Conservation (phyloP, 2,888 invertebrate species). For the Calameuta pallipes region DNA sequence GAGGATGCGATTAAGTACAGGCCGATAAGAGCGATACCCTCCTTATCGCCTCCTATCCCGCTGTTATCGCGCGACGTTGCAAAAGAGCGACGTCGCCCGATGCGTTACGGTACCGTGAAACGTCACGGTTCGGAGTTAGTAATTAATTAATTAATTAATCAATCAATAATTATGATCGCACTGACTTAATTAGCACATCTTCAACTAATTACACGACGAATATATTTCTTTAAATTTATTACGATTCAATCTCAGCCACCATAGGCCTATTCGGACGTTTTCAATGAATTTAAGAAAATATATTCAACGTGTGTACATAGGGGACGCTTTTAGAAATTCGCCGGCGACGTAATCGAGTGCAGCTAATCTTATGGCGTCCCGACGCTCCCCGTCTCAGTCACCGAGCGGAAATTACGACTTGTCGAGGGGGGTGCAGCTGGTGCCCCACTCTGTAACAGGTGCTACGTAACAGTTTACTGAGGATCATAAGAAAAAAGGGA, state of each 20-base stretch:
- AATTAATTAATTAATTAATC: neutral
- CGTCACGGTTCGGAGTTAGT: neutral
- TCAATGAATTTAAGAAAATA: neutral
- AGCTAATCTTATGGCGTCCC: neutral
- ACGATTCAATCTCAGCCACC: neutral
- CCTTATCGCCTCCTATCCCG: neutral
- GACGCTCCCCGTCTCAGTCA: neutral
- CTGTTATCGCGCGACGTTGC: neutral
- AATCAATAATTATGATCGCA: neutral
- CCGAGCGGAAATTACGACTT: neutral
- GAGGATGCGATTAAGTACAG: neutral
- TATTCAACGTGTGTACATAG: neutral
- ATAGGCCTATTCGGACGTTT: neutral
- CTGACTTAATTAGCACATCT: neutral
- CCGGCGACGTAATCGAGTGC: neutral
- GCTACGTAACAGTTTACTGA: neutral
- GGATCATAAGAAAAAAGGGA: neutral
- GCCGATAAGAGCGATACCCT: neutral
- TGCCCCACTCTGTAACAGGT: neutral
- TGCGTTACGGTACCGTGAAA: neutral
- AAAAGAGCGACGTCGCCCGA: neutral
- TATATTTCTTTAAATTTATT: neutral
- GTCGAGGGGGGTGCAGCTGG: neutral
- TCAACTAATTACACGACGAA: neutral
- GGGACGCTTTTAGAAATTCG: neutral